Evolutionary conservation across 1,140 invertebrate genomes (phyloP), one percentile per base, ranked within the genome.

Genomic region (Drosophila leontia): DNA sequence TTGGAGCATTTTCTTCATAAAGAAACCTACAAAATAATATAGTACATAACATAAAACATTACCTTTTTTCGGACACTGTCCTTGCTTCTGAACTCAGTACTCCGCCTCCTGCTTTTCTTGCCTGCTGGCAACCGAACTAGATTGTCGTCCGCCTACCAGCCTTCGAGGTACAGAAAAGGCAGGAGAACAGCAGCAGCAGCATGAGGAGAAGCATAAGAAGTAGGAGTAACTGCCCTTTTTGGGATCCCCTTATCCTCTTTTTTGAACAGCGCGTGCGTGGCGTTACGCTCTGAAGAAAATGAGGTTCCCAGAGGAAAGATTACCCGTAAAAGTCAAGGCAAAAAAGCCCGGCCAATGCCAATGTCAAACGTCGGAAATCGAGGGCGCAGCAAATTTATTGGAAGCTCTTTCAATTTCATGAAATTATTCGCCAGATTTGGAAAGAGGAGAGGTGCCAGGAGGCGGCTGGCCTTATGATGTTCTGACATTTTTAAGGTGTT

Each of bases 201-300:
- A 37, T 12, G n/a, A 35, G n/a, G 15, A 19, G 19, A 23, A 23
- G 41, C 3, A 34, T 5, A 47, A 12, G 53, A 50, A 56, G 15
- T 45, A 67, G 47, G 72, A 70, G 77, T 74, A n/a, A 64, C 64
- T 83, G 80, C 71, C 84, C 71, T 88, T 87, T 87, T 87, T 86
- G 77, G 72, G 80, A 72, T 70, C 5, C 69, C 39, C 17, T 19
- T 4, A 35, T 48, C 41, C 41, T 58, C 3, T 7, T 47, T 60
- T 65, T 67, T 7, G 42, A 23, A 5, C 58, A 64, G 63, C 79
- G 82, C 83, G 68, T 86, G 83, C 83, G 76, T 72, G 65, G 78
- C 78, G 82, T 86, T 82, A 71, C 75, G 78, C 70, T 82, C 26
- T 50, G 64, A n/a, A 35, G 12, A 53, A 29, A 26, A 19, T 32